Percentiles rank a stretch among this genome's conserved stretches.
phyloP scores from a whole-genome alignment of 2,888 invertebrate species.

The Muscina levida region DNA sequence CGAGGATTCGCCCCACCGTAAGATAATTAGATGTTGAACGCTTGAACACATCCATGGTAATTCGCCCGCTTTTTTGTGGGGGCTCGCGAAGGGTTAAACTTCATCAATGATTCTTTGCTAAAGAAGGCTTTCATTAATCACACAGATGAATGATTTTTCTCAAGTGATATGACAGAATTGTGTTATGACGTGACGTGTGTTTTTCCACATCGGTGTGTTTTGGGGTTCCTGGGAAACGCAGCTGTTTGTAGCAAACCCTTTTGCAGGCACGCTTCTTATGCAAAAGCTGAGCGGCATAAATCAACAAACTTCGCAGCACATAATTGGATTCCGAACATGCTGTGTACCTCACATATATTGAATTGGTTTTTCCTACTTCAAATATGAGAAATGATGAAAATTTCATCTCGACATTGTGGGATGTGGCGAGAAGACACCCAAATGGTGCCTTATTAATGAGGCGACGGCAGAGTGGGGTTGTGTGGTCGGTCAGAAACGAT shows the following conservation, averaged over 20 bases:
- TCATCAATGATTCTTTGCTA: constrained; percentile 43
- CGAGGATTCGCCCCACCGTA: constrained; percentile 34
- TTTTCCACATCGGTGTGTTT: not conserved
- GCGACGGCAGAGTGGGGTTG: too few relatives aligned
- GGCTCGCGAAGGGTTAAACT: constrained; percentile 8
- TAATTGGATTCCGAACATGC: not conserved
- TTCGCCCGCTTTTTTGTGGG: constrained; percentile 3
- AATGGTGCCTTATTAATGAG: too few relatives aligned
- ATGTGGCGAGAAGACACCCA: not conserved
- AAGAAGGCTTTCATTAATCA: constrained; percentile 59
- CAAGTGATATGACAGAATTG: constrained; percentile 47
- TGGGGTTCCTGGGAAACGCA: constrained; percentile 23
- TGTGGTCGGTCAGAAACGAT: not conserved
- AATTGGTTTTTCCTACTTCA: not conserved
- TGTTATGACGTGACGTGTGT: constrained; percentile 8
- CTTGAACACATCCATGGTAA: not conserved
- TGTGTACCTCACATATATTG: not conserved
- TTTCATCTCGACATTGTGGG: not conserved
- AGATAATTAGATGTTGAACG: constrained; percentile 8
- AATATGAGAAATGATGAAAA: not conserved
- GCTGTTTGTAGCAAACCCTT: constrained; percentile 10
- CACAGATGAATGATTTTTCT: constrained; percentile 53
- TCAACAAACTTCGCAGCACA: constrained; percentile 10
- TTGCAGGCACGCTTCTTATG: not conserved
- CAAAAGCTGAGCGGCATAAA: not conserved